These are phyloP conservation scores for Phortica okadai DNA, from an alignment of 2,888 invertebrate genomes.

Conservation along the genomic window DNA sequence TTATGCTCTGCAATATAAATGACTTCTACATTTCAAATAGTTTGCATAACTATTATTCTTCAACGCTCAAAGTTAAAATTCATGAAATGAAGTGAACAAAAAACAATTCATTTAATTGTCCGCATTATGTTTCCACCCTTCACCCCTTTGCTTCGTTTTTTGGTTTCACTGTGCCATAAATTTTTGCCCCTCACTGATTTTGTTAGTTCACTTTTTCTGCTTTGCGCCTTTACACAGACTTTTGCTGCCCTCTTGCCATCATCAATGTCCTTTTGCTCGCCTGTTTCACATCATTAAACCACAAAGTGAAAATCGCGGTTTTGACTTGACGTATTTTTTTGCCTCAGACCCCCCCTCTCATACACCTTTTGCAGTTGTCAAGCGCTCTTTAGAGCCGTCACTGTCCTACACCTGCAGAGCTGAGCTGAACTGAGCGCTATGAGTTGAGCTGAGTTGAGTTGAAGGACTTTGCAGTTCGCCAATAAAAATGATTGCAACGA, in stretches of 20 bases:
- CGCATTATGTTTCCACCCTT: constrained; percentile 1
- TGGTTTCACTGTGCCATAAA: neutral
- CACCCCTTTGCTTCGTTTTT: neutral
- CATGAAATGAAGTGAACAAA: too few relatives aligned
- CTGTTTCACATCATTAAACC: constrained; percentile 26
- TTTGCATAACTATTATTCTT: too few relatives aligned
- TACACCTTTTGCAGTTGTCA: constrained; percentile 7
- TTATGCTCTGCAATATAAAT: too few relatives aligned
- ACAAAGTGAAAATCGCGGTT: constrained; percentile 23
- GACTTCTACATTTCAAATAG: too few relatives aligned
- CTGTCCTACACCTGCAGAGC: neutral
- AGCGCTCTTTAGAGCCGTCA: constrained; percentile 8
- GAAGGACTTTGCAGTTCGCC: constrained; percentile 42
- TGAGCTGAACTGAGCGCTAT: neutral
- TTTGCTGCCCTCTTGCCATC: neutral
- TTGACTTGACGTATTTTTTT: constrained; percentile 1
- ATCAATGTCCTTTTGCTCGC: neutral
- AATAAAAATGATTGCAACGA: constrained; percentile 55
- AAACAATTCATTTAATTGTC: neutral
- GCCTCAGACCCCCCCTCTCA: neutral
- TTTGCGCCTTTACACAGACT: neutral
- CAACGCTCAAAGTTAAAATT: too few relatives aligned
- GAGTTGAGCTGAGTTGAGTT: neutral
- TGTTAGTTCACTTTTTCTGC: neutral
- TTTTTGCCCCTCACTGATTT: neutral